phyloP scores from a whole-genome alignment of 2,113 vertebrate species.

The Pangasianodon hypophthalmus region DNA sequence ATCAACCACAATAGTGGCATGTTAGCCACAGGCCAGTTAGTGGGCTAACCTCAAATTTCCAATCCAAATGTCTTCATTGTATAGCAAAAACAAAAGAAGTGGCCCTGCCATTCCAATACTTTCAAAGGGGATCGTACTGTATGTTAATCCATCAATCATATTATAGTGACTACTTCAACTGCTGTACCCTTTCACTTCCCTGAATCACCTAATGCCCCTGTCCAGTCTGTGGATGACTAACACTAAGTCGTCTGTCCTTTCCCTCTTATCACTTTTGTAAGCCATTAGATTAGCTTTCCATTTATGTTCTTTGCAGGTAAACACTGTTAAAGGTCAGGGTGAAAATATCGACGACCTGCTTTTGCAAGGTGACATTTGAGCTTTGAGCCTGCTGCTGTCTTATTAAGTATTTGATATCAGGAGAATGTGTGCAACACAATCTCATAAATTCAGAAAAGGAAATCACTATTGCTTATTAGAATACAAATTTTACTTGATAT shows the following conservation, averaged over 20 bases:
- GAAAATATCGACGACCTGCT: conserved; percentile 52
- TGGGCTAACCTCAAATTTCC: not conserved
- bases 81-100: not conserved
- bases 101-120: not conserved
- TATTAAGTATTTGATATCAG: conserved; percentile 52
- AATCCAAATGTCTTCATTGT: not conserved
- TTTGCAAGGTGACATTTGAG: conserved; percentile 58
- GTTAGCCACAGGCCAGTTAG: not conserved
- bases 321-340: conserved; percentile 56
- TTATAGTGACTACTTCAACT: not conserved
- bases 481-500: not conserved
- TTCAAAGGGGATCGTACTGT: not conserved
- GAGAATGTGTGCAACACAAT: not conserved
- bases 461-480: not conserved
- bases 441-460: not conserved
- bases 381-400: conserved; percentile 31
- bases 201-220: not conserved
- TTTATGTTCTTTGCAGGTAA: conserved; percentile 54
- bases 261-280: conserved; percentile 29
- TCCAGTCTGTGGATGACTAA: conserved; percentile 1
- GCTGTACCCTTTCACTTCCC: not conserved
- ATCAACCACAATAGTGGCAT: not conserved
- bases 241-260: conserved; percentile 1
- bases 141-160: not conserved
- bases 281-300: conserved; percentile 43